Evolutionary conservation across 2,113 vertebrate species (phyloP).

Genomic region (Scopus umbretta): DNA sequence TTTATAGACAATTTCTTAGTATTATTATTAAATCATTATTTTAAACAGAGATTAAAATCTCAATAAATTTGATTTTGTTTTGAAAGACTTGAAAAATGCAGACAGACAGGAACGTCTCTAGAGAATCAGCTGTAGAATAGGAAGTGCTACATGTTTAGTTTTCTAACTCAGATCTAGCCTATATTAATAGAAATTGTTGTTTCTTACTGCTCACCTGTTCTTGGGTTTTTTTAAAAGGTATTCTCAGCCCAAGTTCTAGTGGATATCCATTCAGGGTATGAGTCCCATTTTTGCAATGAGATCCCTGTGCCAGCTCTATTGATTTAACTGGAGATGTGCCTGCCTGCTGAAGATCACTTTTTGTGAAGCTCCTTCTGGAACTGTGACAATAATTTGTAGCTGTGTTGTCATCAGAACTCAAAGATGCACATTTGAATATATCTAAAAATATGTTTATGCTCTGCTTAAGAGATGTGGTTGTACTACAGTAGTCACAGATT

Average conservation of each 20-base stretch:
- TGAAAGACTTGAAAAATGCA: neutral
- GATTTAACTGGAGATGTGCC: neutral
- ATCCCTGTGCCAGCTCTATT: neutral
- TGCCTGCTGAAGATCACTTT: neutral
- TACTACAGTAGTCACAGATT: neutral
- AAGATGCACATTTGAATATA: neutral
- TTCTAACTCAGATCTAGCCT: neutral
- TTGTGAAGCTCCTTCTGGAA: neutral
- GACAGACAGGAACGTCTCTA: neutral
- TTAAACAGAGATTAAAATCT: neutral
- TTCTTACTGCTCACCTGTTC: neutral
- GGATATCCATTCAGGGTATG: neutral
- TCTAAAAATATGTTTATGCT: neutral
- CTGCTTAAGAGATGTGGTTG: neutral
- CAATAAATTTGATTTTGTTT: neutral
- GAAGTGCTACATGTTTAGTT: neutral
- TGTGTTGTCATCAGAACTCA: neutral
- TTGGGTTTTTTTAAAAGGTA: neutral
- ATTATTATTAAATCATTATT: neutral
- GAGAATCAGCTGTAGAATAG: neutral
- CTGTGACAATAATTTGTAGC: neutral
- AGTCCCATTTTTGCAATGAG: neutral
- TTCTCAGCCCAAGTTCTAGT: neutral
- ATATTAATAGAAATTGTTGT: neutral
- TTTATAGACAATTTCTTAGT: neutral